Evolutionary conservation across 2,888 invertebrate species (phyloP), one percentile per base, ranked within the genome.

Genomic region (Pristionchus mayeri): DNA sequence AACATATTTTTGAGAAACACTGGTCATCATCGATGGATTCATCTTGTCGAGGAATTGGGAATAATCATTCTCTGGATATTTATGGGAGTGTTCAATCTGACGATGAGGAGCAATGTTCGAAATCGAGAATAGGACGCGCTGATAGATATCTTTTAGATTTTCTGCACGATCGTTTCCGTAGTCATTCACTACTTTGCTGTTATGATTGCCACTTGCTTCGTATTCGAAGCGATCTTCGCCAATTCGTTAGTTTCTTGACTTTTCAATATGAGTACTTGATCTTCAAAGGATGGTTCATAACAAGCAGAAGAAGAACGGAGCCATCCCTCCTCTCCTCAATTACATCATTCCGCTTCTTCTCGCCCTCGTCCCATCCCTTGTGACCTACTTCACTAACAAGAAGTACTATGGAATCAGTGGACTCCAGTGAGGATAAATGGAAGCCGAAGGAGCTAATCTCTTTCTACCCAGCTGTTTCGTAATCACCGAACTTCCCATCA

Each of bases 11-110:
- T 75, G n/a, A 89, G 88, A 85, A 89, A 88, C 79, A 85, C 82
- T 24, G 89, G 88, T 16, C 88, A 88, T 71, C 89, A 89, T 30
- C 82, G 89, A 71, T 86, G 78, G 54, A 87, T 89, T 13, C 89
- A 89, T 67, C 71, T 89, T 6, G 86, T 82, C 63, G 88, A 89
- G 76, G 89, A 89, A 85, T 16, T 89, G 7, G 84, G 85, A 0
- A 88, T 89, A 0, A 87, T 89, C 37, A 60, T 87, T 0, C 52
- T 89, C 4, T 84, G 87, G 30, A 30, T 89, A 18, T 85, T 63
- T 50, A 86, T 88, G 85, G 88, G 85, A 27, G 85, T 87, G 76
- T 76, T 88, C 67, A 88, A 89, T 63, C 81, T 82, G n/a, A 60
- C 27, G 6, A 21, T 63, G 52, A 44, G 81, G 27, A 63, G 44